Evolutionary conservation across 2,797 vertebrate species (phyloP), one percentile per base, ranked within the genome.

Genomic region (Cyclopterus lumpus): DNA sequence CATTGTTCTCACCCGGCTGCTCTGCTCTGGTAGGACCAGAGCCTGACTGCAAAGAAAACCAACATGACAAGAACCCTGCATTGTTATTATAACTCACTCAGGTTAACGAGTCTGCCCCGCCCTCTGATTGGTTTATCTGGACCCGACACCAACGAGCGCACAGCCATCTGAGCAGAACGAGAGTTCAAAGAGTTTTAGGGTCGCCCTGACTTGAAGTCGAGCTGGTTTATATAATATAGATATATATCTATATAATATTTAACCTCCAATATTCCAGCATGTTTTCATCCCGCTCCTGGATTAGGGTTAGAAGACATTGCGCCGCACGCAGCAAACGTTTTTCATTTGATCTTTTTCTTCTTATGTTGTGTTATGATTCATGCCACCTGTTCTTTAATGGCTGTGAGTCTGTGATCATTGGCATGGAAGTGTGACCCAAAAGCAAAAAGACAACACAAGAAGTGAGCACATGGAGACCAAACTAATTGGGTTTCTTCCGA

Each of bases 81-180:
- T 75, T 60, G 68, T 77, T 82, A 81, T 83, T 73, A 62, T 81
- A 85, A 90, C 89, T 80, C 62, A 67, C 75, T 78, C 69, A 61
- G 61, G 49, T 64, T 53, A 66, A 69, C 77, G 36, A 67, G 61
- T 67, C 62, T n/a, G 34, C 65, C 14, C 42, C 11, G 5, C 72
- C 48, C 79, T 24, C 53, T 8, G 54, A 84, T 77, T 88, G 81
- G 72, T 75, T 88, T 82, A 70, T 88, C 81, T 82, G 59, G 38
- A 74, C 55, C 28, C 81, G 53, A 82, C 67, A 61, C 64, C 40
- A 22, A 67, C 26, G 42, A 15, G 40, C 30, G 10, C n/a, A 7
- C 32, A 34, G 44, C 53, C 12, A 9, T 30, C 8, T 5, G 60
- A 67, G 44, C 32, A 67, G 61, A 34, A 16, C 9, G 10, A 51